Conservation (phyloP, 2,113 vertebrate species). For the Menidia beryllina region DNA sequence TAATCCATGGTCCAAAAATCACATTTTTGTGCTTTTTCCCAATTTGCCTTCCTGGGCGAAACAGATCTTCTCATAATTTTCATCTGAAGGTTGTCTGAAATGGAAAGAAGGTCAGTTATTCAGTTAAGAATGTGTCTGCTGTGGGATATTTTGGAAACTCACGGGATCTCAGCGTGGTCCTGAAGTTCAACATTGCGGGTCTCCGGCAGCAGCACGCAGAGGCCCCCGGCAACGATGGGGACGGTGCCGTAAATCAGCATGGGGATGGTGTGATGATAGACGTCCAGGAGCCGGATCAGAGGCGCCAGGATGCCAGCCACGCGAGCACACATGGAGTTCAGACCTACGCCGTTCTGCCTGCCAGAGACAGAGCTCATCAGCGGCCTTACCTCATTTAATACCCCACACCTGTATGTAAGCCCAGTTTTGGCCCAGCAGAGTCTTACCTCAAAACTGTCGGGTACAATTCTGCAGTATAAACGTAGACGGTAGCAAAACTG, state of each 20-base stretch:
- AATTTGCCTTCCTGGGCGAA: background rate
- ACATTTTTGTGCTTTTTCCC: constrained; percentile 54
- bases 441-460: constrained; percentile 88
- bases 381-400: background rate
- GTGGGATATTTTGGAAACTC: constrained; percentile 30
- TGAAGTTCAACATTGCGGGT: constrained; percentile 79
- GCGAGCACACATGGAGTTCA: constrained; percentile 83
- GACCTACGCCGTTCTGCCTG: constrained; percentile 87
- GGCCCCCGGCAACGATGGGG: constrained; percentile 68
- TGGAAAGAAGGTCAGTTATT: background rate
- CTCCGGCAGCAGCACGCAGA: constrained; percentile 86
- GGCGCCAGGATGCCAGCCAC: constrained; percentile 85
- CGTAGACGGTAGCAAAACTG: constrained; percentile 53
- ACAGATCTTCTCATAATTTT: background rate
- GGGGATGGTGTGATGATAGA: constrained; percentile 80
- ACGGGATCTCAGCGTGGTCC: constrained; percentile 73
- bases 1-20: background rate
- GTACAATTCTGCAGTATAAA: constrained; percentile 89
- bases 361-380: background rate
- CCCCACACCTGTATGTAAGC: background rate
- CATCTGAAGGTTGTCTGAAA: constrained; percentile 25
- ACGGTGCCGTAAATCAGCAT: constrained; percentile 83
- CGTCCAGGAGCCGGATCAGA: constrained; percentile 80
- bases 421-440: background rate
- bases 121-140: background rate